Conservation (phyloP, 2,797 vertebrate genomes). For the Dendrocincla fuliginosa region DNA sequence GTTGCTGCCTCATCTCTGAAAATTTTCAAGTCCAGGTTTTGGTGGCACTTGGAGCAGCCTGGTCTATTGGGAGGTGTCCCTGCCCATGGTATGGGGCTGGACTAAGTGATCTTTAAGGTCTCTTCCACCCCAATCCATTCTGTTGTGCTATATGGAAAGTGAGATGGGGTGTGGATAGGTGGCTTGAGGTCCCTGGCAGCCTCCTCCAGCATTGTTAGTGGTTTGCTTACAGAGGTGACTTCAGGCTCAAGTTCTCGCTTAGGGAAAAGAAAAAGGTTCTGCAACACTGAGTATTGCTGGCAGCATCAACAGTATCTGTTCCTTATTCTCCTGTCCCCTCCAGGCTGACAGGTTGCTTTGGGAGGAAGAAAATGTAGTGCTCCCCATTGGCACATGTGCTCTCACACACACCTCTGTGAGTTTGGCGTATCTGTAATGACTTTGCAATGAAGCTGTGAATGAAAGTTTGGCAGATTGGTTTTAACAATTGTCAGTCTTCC, state of each 20-base stretch:
- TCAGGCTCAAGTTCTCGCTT: not conserved
- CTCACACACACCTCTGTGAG: not conserved
- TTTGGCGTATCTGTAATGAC: not conserved
- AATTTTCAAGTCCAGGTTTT: not conserved
- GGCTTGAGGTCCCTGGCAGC: not conserved
- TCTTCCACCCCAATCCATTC: not conserved
- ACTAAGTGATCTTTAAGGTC: not conserved
- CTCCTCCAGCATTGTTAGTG: fast-evolving
- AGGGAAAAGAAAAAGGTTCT: not conserved
- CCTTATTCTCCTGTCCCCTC: not conserved
- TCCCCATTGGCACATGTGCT: not conserved
- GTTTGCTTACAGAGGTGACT: not conserved
- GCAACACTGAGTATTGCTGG: not conserved
- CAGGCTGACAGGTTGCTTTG: not conserved
- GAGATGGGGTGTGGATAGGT: no score
- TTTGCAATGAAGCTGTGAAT: not conserved
- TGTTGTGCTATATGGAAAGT: not conserved
- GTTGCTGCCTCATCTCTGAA: not conserved
- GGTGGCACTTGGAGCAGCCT: not conserved
- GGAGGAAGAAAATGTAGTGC: not conserved
- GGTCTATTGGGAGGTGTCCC: not conserved
- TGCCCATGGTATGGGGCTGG: not conserved
- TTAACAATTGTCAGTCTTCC: constrained; percentile 40
- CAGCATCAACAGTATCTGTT: not conserved
- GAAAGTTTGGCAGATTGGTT: constrained; percentile 22